Percentiles rank a stretch among this genome's conserved stretches.
These are phyloP conservation scores for Etheostoma nigrum DNA, from an alignment of 2,797 vertebrate genomes.

Conservation along the genomic window DNA sequence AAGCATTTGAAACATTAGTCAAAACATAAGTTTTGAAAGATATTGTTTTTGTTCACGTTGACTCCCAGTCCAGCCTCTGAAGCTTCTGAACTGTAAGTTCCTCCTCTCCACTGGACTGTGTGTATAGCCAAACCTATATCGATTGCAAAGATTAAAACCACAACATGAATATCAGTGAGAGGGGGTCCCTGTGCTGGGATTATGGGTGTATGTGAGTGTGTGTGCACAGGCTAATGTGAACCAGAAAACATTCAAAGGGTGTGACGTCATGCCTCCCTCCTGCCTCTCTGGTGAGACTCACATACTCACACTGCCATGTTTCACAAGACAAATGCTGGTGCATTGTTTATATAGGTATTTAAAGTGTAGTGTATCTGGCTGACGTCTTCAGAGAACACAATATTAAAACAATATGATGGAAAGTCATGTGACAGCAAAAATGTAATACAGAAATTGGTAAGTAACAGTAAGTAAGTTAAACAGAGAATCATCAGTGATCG, in stretches of 20 bases:
- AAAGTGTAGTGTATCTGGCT: too few species aligned
- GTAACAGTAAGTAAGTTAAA: too few species aligned
- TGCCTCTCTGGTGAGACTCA: constrained; percentile 1
- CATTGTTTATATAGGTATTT: background rate
- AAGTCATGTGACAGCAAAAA: too few species aligned
- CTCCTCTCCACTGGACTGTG: background rate
- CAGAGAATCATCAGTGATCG: too few species aligned
- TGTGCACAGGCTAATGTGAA: constrained; percentile 44
- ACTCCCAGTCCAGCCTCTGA: background rate
- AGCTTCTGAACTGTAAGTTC: background rate
- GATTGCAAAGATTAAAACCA: background rate
- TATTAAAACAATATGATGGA: too few species aligned
- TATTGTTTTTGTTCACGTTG: background rate
- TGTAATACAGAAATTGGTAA: too few species aligned
- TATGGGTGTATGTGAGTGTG: background rate
- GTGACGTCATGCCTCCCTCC: constrained; percentile 43
- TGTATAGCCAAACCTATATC: background rate
- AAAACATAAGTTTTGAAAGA: background rate
- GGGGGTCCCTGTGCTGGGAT: background rate
- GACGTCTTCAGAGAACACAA: too few species aligned
- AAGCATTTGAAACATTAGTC: background rate
- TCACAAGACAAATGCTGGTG: background rate
- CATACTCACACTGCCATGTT: background rate
- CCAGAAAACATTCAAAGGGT: constrained; percentile 50
- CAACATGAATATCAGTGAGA: background rate